These are phyloP conservation scores for Epistrophe eligans DNA, from an alignment of 2,888 invertebrate species.

Conservation along the genomic window DNA sequence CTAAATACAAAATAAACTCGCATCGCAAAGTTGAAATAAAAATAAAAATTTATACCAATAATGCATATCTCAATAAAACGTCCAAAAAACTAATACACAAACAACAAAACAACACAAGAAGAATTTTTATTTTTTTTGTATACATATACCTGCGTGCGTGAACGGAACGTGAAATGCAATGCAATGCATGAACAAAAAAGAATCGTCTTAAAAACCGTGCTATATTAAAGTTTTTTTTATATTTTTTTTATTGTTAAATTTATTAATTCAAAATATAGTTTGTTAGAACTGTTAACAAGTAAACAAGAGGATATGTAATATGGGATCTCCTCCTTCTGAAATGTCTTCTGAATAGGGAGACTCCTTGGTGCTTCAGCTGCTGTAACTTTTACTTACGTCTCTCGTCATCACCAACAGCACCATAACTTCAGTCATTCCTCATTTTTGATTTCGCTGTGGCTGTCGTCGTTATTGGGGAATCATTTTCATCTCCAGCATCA, in stretches of 20 bases:
- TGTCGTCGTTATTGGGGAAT: conserved; percentile 20
- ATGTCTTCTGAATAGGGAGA: conserved; percentile 58
- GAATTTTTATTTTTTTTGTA: conserved; percentile 44
- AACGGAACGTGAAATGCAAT: conserved; percentile 74
- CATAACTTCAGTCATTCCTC: conserved; percentile 42
- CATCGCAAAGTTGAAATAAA: conserved; percentile 37
- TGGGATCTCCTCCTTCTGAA: conserved; percentile 34
- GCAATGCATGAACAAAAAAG: conserved; percentile 46
- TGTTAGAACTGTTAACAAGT: not conserved
- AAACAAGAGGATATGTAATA: not conserved
- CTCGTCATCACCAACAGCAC: conserved; percentile 32
- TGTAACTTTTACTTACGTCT: conserved; percentile 40
- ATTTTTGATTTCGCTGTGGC: not conserved
- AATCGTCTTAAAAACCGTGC: conserved; percentile 45
- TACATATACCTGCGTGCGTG: conserved; percentile 72
- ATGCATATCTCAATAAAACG: conserved; percentile 75
- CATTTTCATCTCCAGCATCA: conserved; percentile 3
- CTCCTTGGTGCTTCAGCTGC: conserved; percentile 53
- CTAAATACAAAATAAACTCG: conserved; percentile 45
- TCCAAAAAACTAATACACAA: conserved; percentile 71
- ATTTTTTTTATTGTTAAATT: conserved; percentile 42
- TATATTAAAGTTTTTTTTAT: conserved; percentile 37
- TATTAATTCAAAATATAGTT: conserved; percentile 34
- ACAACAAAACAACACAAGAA: conserved; percentile 54
- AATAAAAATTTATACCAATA: conserved; percentile 51